Evolutionary conservation across 2,113 vertebrate genomes (phyloP), one percentile per base, ranked within the genome.

Genomic region (Eulacestoma nigropectus): DNA sequence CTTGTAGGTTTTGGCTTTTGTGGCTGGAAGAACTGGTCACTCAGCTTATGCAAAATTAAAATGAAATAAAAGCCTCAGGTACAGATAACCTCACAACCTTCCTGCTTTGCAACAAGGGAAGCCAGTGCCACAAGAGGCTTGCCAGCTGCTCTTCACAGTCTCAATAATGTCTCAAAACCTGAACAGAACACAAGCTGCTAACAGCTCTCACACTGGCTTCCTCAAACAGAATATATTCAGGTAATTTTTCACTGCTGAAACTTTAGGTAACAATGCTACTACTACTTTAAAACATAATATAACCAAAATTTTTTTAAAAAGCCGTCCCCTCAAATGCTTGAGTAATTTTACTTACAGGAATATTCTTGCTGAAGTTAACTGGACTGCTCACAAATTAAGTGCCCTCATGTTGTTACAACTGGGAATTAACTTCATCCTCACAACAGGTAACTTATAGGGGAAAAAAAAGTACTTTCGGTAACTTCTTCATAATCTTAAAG

Each of bases 11-110:
- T 82, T 73, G 70, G 68, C 42, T 84, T 88, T 80, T 65, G 83
- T 35, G 30, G 67, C 72, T 90, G 75, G 85, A 80, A 94, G 75
- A 95, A 96, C 93, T 76, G 59, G 91, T 80, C 90, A 62, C 75
- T 94, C 87, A 57, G 26, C 57, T 78, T 55, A 73, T 7, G 23
- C 50, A 65, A 93, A 37, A 57, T 16, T 12, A 77, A 95, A 95
- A 64, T 12, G 29, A 89, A 92, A 60, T 50, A 62, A 63, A 33
- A 80, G 42, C 39, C 82, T 62, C 79, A 52, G 8, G 14, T 57
- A 77, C 33, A 76, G 56, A 13, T 65, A 88, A 59, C 30, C 67
- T 86, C 56, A 20, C 25, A 84, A 55, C 23, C 63, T 86, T 52
- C 13, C 15, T 76, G 26, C 62, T 75, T 69, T 50, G n/a, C n/a